These are phyloP conservation scores for Podarcis siculus DNA, from an alignment of 2,797 vertebrate species.

Conservation along the genomic window DNA sequence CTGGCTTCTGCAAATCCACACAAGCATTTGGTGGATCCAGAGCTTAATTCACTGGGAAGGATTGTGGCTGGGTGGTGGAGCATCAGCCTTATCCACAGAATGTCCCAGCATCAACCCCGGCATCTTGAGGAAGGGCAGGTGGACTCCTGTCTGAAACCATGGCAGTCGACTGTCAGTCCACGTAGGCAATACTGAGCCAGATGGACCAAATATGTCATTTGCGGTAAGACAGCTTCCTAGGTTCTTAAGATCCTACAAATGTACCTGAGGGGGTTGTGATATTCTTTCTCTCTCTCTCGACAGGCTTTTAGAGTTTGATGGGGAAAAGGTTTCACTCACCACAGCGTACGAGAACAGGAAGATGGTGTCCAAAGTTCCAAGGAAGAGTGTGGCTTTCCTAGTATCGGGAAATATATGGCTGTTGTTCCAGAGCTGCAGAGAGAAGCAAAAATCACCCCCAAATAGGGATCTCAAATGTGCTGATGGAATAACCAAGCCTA, in stretches of 20 bases:
- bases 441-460: slow-evolving; percentile 38
- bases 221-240: no score
- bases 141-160: no score
- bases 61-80: no score
- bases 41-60: no score
- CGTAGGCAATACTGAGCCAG: no score
- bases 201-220: no score
- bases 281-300: background rate
- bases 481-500: background rate
- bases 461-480: background rate
- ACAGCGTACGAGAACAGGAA: slow-evolving; percentile 96
- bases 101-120: no score
- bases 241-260: background rate
- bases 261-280: background rate
- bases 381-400: slow-evolving; percentile 90
- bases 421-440: slow-evolving; percentile 85
- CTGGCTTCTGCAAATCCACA: background rate
- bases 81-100: no score
- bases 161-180: no score
- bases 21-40: no score
- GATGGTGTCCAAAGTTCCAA: slow-evolving; percentile 91
- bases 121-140: no score
- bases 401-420: slow-evolving; percentile 84
- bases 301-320: background rate
- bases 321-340: slow-evolving; percentile 80